Base-by-base conservation (phyloP, 2,113 vertebrate species). In the Syrrhaptes paradoxus region DNA sequence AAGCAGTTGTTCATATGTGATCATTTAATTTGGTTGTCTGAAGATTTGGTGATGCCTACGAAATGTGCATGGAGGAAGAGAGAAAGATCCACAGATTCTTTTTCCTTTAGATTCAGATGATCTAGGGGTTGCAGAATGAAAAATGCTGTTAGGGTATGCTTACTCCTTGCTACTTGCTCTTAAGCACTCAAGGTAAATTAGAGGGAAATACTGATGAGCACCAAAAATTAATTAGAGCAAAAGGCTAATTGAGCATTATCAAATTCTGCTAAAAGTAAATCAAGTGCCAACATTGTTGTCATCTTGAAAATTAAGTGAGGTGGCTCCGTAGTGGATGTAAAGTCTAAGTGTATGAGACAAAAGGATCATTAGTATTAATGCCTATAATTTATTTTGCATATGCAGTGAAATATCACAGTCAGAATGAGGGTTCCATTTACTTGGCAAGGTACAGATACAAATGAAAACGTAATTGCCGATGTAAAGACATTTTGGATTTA, bases 191-290 rank as follows among this genome's bases (percentile, higher is more conserved):
- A 71, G 57, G 82, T 57, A 92, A 90, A 88, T 96, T 92, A 84
- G 52, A 90, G 52, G 76, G 21, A 21, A 84, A 74, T 61, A 86
- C 43, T 36, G 34, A 91, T 71, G 48, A 90, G 19, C 48, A 88
- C 43, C 63, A 90, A 96, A 93, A 93, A 90, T 74, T 95, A 91
- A 77, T 84, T 85, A 71, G 68, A 84, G 48, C 34, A 94, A 32
- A 88, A 85, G 34, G 32, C 73, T 96, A 93, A 95, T 93, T 80
- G 90, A 81, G 24, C 83, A 90, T 86, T 86, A 90, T 90, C 71
- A 96, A 96, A 90, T 88, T 96, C 57, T 93, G 26, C 87, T 95
- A 80, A 93, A 95, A 91, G 75, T 94, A 94, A 86, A 96, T 90
- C 95, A 96, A 93, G 63, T 89, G 41, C 72, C 79, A 92, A 73